Evolutionary conservation across 1,140 invertebrate species (phyloP).

Genomic region (Heliconius himera): DNA sequence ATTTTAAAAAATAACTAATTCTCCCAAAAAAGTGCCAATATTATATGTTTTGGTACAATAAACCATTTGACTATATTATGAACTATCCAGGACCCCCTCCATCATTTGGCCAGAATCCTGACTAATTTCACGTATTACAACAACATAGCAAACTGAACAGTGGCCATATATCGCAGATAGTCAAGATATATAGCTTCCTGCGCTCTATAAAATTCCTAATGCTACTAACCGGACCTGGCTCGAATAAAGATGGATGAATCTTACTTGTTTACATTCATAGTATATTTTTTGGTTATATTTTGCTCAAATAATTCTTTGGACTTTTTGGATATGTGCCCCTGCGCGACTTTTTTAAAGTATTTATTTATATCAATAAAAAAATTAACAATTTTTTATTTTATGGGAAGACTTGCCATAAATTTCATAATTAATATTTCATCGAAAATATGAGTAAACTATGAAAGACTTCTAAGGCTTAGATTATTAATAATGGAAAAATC

Average conservation of each 20-base stretch:
- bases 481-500: too few relatives aligned
- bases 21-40: too few relatives aligned
- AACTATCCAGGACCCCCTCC: neutral
- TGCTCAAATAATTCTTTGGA: neutral
- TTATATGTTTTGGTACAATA: neutral
- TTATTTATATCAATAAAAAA: too few relatives aligned
- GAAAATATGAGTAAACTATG: too few relatives aligned
- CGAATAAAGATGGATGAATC: neutral
- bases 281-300: neutral
- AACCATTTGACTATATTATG: neutral
- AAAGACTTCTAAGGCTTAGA: too few relatives aligned
- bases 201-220: slow-evolving; percentile 29
- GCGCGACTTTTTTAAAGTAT: too few relatives aligned
- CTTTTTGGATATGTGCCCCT: neutral
- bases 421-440: too few relatives aligned
- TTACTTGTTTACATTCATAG: slow-evolving; percentile 9
- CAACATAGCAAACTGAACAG: slow-evolving; percentile 6
- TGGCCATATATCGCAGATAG: slow-evolving; percentile 11
- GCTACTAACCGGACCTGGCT: slow-evolving; percentile 1
- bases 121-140: slow-evolving; percentile 20
- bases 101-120: slow-evolving; percentile 15
- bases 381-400: too few relatives aligned
- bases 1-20: too few relatives aligned
- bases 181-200: slow-evolving; percentile 23
- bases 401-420: too few relatives aligned